These are phyloP conservation scores for Gopherus evgoodei DNA, from an alignment of 2,113 vertebrate species.

Conservation along the genomic window DNA sequence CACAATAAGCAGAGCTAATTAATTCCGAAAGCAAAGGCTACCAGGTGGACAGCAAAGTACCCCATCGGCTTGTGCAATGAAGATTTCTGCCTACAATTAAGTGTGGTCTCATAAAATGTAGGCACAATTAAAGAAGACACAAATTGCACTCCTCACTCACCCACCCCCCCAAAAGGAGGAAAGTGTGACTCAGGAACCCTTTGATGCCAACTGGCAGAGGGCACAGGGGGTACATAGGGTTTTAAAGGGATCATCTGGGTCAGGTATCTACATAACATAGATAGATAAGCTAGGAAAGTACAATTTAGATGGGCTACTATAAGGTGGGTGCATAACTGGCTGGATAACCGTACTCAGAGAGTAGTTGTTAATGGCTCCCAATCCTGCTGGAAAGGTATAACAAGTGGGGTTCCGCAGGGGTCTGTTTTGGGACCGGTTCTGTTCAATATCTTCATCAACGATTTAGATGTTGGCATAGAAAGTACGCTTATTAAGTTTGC, in stretches of 20 bases:
- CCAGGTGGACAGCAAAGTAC: neutral
- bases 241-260: neutral
- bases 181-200: neutral
- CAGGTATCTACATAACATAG: neutral
- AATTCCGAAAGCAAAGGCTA: neutral
- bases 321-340: no score
- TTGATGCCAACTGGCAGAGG: neutral
- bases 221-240: neutral
- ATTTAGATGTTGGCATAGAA: no score
- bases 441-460: no score
- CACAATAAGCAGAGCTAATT: rapidly evolving
- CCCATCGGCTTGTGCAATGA: no score
- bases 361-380: no score
- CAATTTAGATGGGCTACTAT: no score
- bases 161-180: neutral
- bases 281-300: no score
- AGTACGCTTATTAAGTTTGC: no score
- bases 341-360: no score
- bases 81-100: neutral
- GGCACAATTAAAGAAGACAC: neutral
- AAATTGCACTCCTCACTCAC: neutral
- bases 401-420: no score
- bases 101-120: neutral
- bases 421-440: no score
- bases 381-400: no score